Conservation (phyloP, 2,797 vertebrate genomes). For the Sebastolobus alascanus region DNA sequence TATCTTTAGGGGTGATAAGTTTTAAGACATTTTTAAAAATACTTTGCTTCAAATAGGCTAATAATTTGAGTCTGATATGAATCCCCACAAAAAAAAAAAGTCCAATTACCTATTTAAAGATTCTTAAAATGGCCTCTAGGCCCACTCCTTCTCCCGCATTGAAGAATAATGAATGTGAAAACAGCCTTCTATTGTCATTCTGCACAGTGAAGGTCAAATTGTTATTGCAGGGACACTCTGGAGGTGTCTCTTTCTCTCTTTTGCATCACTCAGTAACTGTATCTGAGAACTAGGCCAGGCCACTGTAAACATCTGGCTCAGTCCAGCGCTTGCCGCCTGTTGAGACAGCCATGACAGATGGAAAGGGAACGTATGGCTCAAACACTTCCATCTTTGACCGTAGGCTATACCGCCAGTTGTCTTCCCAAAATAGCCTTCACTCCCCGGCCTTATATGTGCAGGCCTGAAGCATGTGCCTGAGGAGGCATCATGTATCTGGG, state of each 20-base stretch:
- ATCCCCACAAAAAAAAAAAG: not conserved
- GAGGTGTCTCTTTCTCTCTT: slow-evolving; percentile 4
- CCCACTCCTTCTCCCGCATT: not conserved
- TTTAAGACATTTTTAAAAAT: not conserved
- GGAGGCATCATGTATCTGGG: slow-evolving; percentile 84
- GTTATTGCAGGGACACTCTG: not conserved
- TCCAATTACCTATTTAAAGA: not conserved
- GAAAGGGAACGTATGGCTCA: slow-evolving; percentile 73
- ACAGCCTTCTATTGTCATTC: not conserved
- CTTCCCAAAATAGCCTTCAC: slow-evolving; percentile 91
- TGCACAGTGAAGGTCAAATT: not conserved
- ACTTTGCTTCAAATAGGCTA: too few relatives aligned
- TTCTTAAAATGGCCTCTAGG: not conserved
- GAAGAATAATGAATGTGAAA: not conserved
- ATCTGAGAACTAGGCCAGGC: slow-evolving; percentile 69
- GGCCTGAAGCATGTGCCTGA: slow-evolving; percentile 68
- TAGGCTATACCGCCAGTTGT: slow-evolving; percentile 81
- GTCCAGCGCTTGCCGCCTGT: slow-evolving; percentile 62
- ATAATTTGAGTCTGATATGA: not conserved
- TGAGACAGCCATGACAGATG: slow-evolving; percentile 81
- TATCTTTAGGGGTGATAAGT: not conserved
- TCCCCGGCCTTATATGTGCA: slow-evolving; percentile 95
- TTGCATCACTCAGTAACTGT: slow-evolving; percentile 24
- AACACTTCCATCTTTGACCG: slow-evolving; percentile 80
- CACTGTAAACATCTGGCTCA: slow-evolving; percentile 81